A percentile compares a stretch with the other conserved stretches of the same genome.
These are phyloP conservation scores for Athrips mouffetella DNA, from an alignment of 2,888 invertebrate genomes.

Conservation along the genomic window DNA sequence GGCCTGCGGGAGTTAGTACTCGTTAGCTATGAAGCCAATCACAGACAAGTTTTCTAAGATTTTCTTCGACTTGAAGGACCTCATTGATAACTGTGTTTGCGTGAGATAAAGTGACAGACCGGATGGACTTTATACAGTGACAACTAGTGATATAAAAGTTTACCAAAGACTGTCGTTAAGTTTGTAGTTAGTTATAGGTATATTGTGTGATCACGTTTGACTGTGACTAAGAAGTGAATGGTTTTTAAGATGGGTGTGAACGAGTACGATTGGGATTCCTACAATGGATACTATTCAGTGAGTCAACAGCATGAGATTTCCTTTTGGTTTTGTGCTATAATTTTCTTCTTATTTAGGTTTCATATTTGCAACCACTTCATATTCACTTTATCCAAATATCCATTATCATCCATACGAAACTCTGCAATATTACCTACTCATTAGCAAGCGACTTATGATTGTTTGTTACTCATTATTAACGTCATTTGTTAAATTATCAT, in stretches of 20 bases:
- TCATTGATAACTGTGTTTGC: conserved; percentile 64
- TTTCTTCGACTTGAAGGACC: conserved; percentile 44
- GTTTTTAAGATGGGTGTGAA: conserved; percentile 67
- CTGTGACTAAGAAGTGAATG: conserved; percentile 13
- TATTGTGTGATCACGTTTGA: conserved; percentile 34
- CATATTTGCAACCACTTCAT: no score
- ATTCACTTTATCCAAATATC: background rate
- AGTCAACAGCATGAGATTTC: conserved; percentile 35
- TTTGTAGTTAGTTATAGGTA: conserved; percentile 32
- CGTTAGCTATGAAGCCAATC: conserved; percentile 56
- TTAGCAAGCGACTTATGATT: background rate
- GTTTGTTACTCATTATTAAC: background rate
- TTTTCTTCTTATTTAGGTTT: no score
- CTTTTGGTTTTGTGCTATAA: no score
- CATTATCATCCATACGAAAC: conserved; percentile 19
- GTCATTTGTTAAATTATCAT: no score
- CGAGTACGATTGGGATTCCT: conserved; percentile 71
- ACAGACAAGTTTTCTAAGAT: conserved; percentile 48
- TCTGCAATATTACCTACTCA: conserved; percentile 33
- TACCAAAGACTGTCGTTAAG: background rate
- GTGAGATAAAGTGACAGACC: conserved; percentile 56
- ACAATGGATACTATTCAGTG: conserved; percentile 69
- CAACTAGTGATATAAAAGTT: conserved; percentile 22
- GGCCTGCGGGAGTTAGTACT: conserved; percentile 55
- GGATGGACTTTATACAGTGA: conserved; percentile 34